phyloP scores from a whole-genome alignment of 2,113 vertebrate species.

The Manacus vitellinus region DNA sequence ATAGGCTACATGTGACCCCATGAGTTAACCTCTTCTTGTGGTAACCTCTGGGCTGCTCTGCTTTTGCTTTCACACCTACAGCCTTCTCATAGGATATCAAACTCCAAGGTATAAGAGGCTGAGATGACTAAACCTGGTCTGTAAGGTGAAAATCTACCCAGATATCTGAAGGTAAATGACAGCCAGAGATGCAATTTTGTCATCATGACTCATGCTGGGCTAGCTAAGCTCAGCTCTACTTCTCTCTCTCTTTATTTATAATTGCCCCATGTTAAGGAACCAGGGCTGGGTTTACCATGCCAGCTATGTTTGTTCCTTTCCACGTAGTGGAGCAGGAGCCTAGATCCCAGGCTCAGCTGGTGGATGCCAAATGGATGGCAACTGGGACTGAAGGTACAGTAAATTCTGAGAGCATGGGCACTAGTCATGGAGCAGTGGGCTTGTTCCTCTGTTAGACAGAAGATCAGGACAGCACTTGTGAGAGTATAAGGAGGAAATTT shows the following conservation, averaged over 20 bases:
- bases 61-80: slow-evolving; percentile 10
- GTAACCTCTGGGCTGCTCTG: neutral
- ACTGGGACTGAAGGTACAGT: neutral
- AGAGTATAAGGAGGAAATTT: neutral
- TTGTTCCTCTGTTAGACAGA: neutral
- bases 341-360: neutral
- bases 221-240: neutral
- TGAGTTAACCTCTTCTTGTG: neutral
- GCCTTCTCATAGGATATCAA: neutral
- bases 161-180: neutral
- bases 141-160: neutral
- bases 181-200: neutral
- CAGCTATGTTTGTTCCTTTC: neutral
- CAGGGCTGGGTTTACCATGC: neutral
- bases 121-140: slow-evolving; percentile 20
- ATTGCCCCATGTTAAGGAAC: neutral
- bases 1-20: neutral
- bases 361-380: neutral
- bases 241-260: neutral
- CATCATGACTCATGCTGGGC: neutral
- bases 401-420: neutral
- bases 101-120: neutral
- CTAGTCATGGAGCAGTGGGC: neutral
- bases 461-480: neutral
- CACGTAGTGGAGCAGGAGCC: neutral